Base-by-base conservation (phyloP, 2,797 vertebrate genomes). In the Myotis myotis region DNA sequence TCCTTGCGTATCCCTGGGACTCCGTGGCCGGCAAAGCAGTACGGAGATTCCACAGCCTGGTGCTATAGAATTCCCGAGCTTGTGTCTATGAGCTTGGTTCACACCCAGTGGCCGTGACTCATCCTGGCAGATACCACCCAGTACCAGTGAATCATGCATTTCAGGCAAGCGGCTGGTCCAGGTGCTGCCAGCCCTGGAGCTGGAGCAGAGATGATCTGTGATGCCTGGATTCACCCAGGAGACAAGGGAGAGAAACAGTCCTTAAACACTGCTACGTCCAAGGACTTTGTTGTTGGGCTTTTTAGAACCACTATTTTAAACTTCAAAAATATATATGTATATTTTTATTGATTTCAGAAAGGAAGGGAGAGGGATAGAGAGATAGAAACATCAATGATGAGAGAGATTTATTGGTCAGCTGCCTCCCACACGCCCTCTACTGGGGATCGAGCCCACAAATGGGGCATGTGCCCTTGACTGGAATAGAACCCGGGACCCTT, bases 11-110 rank as follows among this genome's bases (percentile, higher is more conserved):
- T 23, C 19, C 23, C 30, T 3, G 38, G 75, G 49, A 23, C 49
- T 66, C 57, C 0, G 0, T 12, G 70, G 51, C 60, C 19, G 0
- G 4, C 8, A 12, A 33, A 30, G 82, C 25, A 0, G 0, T 0
- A 17, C 3, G 44, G 33, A 25, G n/a, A 13, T 9, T 33, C 25
- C 33, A 4, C 36, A 36, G 8, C 20, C 20, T 13, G 3, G 22
- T 11, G n/a, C 49, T 36, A 2, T 23, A 33, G 28, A 15, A 16
- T 47, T 19, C 74, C 23, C 25, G 72, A 19, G 8, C 55, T 8
- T 2, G 47, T 30, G 49, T 30, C 74, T 84, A 12, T 23, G 75
- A 68, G 30, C 41, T 51, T 5, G 15, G 51, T 55, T 76, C 87
- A 33, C 28, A 79, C 25, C 28, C 44, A 17, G 64, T 9, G 87